Conservation (phyloP, 2,797 vertebrate genomes). For the Oreochromis grahami region DNA sequence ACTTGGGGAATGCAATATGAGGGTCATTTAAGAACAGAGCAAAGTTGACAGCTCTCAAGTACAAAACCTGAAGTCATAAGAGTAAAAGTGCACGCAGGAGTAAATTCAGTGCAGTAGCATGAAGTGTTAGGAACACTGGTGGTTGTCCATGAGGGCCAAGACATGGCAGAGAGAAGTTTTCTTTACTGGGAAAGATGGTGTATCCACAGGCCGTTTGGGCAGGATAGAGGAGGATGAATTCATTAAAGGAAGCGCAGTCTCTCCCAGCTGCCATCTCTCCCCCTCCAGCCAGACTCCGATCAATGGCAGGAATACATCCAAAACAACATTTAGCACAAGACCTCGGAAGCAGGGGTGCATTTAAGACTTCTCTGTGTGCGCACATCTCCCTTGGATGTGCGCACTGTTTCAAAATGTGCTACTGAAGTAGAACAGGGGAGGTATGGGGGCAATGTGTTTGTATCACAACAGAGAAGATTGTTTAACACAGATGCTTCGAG, state of each 20-base stretch:
- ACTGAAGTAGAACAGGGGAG: slow-evolving; percentile 57
- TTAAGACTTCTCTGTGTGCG: slow-evolving; percentile 72
- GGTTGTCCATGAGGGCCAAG: slow-evolving; percentile 61
- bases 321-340: slow-evolving; percentile 82
- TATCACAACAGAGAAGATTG: slow-evolving; percentile 60
- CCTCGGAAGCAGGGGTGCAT: slow-evolving; percentile 75
- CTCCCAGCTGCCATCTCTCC: slow-evolving; percentile 78
- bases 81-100: slow-evolving; percentile 39
- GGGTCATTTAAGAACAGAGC: slow-evolving; percentile 44
- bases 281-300: slow-evolving; percentile 82
- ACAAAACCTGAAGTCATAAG: slow-evolving; percentile 56
- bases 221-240: slow-evolving; percentile 77
- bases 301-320: slow-evolving; percentile 81
- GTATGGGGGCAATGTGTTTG: slow-evolving; percentile 54
- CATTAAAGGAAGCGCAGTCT: slow-evolving; percentile 75
- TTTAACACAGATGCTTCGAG: slow-evolving; percentile 45
- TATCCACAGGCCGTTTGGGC: slow-evolving; percentile 77
- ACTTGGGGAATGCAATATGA: slow-evolving; percentile 34
- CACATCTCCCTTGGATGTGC: slow-evolving; percentile 70
- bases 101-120: slow-evolving; percentile 26
- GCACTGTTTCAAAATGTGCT: slow-evolving; percentile 55
- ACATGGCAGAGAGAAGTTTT: slow-evolving; percentile 55
- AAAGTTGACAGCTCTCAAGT: slow-evolving; percentile 45
- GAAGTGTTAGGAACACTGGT: slow-evolving; percentile 42
- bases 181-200: slow-evolving; percentile 57